Evolutionary conservation across 64 coral and sea anemone species (phyloP), one percentile per base, ranked within the genome.

Genomic region (Astreopora myriophthalma): DNA sequence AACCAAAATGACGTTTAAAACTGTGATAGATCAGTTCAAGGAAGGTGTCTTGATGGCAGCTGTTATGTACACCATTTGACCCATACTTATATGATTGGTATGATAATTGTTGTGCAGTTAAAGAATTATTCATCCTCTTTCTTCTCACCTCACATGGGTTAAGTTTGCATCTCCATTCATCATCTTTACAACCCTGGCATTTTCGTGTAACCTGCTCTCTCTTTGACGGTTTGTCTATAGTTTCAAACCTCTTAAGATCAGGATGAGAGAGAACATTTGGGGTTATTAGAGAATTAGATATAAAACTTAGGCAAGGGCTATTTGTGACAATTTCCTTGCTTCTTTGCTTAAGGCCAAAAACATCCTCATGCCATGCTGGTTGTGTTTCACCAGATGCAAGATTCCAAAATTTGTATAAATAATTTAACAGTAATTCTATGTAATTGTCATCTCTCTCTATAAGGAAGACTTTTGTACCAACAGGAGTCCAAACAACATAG

Each of bases 21-120:
- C 31, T 6, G 34, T 88, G 68, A 73, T 74, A 46, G 39, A 49
- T 55, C 1, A 75, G 2, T 88, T 88, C 70, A 88, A 88, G 86
- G 13, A 88, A 87, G 51, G 86, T 75, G 13, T 88, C 86, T 88
- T 75, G 69, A 51, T 88, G 71, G 31, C 86, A 88, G 51, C 30
- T 57, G 36, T 88, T 88, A 57, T 57, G 48, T 35, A 88, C 57
- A 13, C 71, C 69, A 75, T 75, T 75, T 9, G 86, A 88, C 32
- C 86, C 86, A 58, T 88, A 74, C 31, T 52, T 73, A 42, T 88
- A 88, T 29, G 86, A 88, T 46, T 88, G 86, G 33, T 58, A 88
- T 0, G 64, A 35, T 1, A 19, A 66, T 25, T 37, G 29, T 48
- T 55, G 10, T 39, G 62, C 10, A 2, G 11, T 20, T 48, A 65